Conservation (phyloP, 2,797 vertebrate genomes). For the Pseudotriccus pelzelni region DNA sequence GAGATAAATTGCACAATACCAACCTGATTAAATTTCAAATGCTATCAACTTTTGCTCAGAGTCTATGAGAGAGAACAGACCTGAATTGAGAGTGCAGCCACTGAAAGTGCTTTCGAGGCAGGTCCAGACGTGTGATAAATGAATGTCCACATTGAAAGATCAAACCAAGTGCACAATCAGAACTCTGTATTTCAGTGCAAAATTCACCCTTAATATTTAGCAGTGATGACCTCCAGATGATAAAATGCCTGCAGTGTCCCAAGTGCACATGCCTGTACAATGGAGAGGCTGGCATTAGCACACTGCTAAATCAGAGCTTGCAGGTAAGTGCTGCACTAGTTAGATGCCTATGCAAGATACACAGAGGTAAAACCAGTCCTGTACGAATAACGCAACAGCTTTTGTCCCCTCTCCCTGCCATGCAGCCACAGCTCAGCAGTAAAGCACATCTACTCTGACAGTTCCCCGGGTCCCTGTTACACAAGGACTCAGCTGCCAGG, state of each 20-base stretch:
- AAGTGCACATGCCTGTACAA: not conserved
- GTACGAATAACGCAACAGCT: not conserved
- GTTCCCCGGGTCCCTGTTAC: rapidly evolving
- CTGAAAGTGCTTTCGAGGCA: slow-evolving; percentile 28
- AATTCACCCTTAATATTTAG: slow-evolving; percentile 1
- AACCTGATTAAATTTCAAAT: slow-evolving; percentile 71
- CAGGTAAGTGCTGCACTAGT: not conserved
- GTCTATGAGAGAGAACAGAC: not conserved
- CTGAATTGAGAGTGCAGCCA: slow-evolving; percentile 45
- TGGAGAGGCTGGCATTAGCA: not conserved
- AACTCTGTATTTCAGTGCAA: not conserved
- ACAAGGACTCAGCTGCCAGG: not conserved
- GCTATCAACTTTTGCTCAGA: slow-evolving; percentile 61
- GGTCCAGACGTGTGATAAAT: not conserved
- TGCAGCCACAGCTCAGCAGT: not conserved
- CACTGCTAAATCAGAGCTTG: not conserved
- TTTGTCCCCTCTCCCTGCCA: not conserved
- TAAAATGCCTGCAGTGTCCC: not conserved
- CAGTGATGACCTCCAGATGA: not conserved
- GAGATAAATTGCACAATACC: slow-evolving; percentile 66
- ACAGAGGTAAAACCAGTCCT: not conserved
- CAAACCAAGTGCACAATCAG: slow-evolving; percentile 30
- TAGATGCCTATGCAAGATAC: not conserved
- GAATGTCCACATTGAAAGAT: slow-evolving; percentile 56
- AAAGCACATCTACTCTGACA: not conserved